Base-by-base conservation (phyloP, 2,113 vertebrate genomes). In the Opisthocomus hoazin region DNA sequence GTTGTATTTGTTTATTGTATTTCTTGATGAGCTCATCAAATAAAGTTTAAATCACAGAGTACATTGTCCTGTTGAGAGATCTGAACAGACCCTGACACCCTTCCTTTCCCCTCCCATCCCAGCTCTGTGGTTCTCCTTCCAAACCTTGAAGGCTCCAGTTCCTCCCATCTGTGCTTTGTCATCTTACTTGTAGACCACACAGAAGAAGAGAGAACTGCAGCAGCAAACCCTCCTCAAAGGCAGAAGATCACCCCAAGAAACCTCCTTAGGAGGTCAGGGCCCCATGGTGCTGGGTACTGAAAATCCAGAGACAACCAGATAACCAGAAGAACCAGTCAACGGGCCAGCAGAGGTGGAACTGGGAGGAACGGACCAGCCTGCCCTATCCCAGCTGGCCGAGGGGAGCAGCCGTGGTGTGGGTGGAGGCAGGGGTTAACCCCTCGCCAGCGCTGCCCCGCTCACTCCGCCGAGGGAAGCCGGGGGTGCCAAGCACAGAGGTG, bases 241-340 rank as follows among this genome's bases (percentile, higher is more conserved):
- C 23, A 51, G 19, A 70, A 39, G 8, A 39, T 57, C 61, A 54
- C 22, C 20, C 69, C 36, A 20, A 11, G 13, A 54, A 68, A 36
- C 7, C 22, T 46, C 27, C 39, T 23, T 0, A 0, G 50, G n/a
- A 53, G 13, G 1, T 34, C 1, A 0, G 34, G 36, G 12, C 7
- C 29, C 30, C 13, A 1, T 15, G 24, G 73, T 60, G n/a, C 56
- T 9, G 11, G 26, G 39, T 19, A 6, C 18, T 32, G 20, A 53
- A 66, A 58, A 50, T 16, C 61, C 65, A 36, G 32, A 39, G 53
- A 60, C 39, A 74, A 26, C 15, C 43, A 32, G 34, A 7, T 6
- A 46, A 36, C 24, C 19, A 34, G 56, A 32, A 60, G 27, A 74
- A n/a, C 15, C 3, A 15, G 21, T 9, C 19, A 37, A 12, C 27